These are phyloP conservation scores for Meliscaeva auricollis DNA, from an alignment of 2,888 invertebrate genomes.

Conservation along the genomic window DNA sequence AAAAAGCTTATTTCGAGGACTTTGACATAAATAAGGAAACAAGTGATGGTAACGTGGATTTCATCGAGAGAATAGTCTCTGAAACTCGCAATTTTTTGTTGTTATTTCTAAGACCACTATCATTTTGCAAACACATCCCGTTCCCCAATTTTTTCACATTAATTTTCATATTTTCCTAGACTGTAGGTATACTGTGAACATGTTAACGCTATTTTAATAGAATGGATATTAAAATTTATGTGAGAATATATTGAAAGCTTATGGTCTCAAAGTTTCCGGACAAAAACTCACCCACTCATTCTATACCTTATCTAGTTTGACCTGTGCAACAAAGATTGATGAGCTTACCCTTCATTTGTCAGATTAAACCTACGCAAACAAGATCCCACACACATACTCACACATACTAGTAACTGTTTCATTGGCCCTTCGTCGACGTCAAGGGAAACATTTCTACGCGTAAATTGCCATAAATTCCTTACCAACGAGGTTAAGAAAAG, in stretches of 20 bases:
- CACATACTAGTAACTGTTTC: slow-evolving; percentile 1
- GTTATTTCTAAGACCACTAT: too few relatives aligned
- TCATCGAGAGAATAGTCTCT: too few relatives aligned
- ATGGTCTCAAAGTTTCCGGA: slow-evolving; percentile 3
- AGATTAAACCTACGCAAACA: slow-evolving; percentile 52
- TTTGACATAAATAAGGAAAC: too few relatives aligned
- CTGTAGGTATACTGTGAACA: not conserved
- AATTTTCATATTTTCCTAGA: slow-evolving; percentile 7
- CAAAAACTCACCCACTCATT: not conserved
- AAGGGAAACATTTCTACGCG: slow-evolving; percentile 20
- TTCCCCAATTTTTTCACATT: not conserved
- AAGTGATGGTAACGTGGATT: too few relatives aligned
- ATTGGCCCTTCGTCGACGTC: not conserved
- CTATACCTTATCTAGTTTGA: not conserved
- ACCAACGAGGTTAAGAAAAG: slow-evolving; percentile 20
- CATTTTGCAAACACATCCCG: too few relatives aligned
- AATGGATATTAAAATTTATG: slow-evolving; percentile 66
- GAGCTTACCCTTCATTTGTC: slow-evolving; percentile 27
- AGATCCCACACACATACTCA: slow-evolving; percentile 24
- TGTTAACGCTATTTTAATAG: slow-evolving; percentile 39
- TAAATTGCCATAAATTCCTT: slow-evolving; percentile 54
- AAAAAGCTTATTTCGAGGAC: too few relatives aligned
- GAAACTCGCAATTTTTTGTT: too few relatives aligned
- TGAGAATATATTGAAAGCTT: slow-evolving; percentile 47
- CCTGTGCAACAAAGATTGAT: not conserved